A percentile compares a stretch with the other conserved stretches of the same genome.
phyloP scores from a whole-genome alignment of 2,888 invertebrate genomes.

The Drosophila merina region DNA sequence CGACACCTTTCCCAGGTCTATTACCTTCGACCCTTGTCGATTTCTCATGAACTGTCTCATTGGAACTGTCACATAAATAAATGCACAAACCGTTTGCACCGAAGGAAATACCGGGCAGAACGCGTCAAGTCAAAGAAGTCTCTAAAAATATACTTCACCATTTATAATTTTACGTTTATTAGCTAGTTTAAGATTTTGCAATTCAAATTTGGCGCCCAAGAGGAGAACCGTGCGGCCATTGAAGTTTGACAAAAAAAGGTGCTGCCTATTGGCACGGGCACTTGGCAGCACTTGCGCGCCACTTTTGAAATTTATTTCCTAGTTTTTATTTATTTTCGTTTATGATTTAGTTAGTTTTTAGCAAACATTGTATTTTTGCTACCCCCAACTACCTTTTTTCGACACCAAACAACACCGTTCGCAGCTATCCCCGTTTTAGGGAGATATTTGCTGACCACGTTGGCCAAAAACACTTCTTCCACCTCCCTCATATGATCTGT shows the following conservation, averaged over 20 bases:
- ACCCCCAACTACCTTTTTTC: neutral
- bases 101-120: conserved; percentile 33
- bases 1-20: conserved; percentile 22
- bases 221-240: conserved; percentile 5
- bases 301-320: conserved; percentile 5
- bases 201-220: conserved; percentile 5
- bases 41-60: conserved; percentile 12
- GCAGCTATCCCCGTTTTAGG: neutral
- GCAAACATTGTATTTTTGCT: conserved; percentile 14
- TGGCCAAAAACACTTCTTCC: conserved; percentile 34
- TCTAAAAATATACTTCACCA: conserved; percentile 36
- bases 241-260: conserved; percentile 1
- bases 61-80: conserved; percentile 54
- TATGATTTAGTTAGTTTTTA: conserved; percentile 42
- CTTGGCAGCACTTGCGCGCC: conserved; percentile 2
- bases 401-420: conserved; percentile 5
- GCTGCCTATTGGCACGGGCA: conserved; percentile 10
- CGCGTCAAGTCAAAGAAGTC: conserved; percentile 58
- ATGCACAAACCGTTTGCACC: conserved; percentile 64
- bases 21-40: conserved; percentile 22
- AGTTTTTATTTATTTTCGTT: conserved; percentile 20
- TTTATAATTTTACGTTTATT: conserved; percentile 18
- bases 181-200: conserved; percentile 26
- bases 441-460: conserved; percentile 4
- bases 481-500: conserved; percentile 21